phyloP scores from a whole-genome alignment of 2,113 vertebrate species.

The Nycticryphes semicollaris region DNA sequence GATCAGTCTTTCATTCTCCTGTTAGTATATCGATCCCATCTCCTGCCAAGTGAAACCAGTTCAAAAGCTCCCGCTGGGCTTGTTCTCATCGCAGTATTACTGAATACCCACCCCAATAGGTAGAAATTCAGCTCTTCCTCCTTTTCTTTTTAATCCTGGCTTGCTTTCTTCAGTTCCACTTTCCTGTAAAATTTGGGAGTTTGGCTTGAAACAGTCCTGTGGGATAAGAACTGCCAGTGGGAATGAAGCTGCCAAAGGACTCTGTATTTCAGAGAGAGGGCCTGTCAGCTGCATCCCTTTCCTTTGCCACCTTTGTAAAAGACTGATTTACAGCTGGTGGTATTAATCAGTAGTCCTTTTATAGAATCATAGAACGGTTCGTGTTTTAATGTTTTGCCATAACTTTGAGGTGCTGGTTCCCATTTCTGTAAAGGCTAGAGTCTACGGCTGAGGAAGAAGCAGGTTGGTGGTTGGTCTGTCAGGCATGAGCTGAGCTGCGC shows the following conservation, averaged over 20 bases:
- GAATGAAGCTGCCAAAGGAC: background rate
- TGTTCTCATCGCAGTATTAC: background rate
- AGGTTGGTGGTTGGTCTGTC: background rate
- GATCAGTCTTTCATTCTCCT: background rate
- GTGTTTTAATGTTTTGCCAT: background rate
- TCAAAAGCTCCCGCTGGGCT: background rate
- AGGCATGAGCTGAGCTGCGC: background rate
- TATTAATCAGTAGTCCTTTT: background rate
- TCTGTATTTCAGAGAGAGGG: background rate
- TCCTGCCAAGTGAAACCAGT: background rate
- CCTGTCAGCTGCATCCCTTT: background rate
- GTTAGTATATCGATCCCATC: background rate
- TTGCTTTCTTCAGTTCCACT: background rate
- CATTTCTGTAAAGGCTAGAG: background rate
- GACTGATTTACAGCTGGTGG: background rate
- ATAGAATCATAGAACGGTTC: no score
- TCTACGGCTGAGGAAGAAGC: background rate
- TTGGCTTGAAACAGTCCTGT: background rate
- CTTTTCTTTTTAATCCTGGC: background rate
- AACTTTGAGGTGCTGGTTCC: background rate
- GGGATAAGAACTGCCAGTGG: background rate
- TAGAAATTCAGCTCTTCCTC: background rate
- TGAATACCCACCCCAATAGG: background rate
- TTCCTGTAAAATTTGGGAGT: background rate
- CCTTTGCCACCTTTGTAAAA: background rate